Evolutionary conservation across 2,888 invertebrate genomes (phyloP).

Genomic region (Chrysolina oricalcia): DNA sequence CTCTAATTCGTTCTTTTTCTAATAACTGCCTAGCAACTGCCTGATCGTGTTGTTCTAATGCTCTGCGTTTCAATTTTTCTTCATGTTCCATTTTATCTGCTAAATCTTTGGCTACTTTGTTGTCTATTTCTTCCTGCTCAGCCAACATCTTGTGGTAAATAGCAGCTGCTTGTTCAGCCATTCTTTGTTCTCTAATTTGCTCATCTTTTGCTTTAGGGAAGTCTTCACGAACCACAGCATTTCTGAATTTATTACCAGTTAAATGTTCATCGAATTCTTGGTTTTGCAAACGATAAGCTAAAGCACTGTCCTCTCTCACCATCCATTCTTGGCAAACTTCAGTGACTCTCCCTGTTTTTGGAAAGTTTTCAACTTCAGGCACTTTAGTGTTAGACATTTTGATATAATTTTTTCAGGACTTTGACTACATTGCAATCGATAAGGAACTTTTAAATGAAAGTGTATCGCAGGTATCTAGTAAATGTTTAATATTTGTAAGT

Average conservation of each 20-base stretch:
- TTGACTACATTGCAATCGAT: conserved; percentile 29
- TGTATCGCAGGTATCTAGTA: not conserved
- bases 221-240: conserved; percentile 85
- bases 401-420: conserved; percentile 8
- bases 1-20: conserved; percentile 66
- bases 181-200: conserved; percentile 80
- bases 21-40: conserved; percentile 74
- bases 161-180: conserved; percentile 78
- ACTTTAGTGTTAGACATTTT: conserved; percentile 61
- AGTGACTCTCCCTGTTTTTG: conserved; percentile 79
- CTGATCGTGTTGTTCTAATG: conserved; percentile 74
- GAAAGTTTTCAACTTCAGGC: conserved; percentile 73
- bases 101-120: conserved; percentile 78
- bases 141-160: conserved; percentile 76
- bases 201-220: conserved; percentile 84
- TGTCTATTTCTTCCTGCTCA: conserved; percentile 83
- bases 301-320: conserved; percentile 87
- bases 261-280: conserved; percentile 88
- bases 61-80: conserved; percentile 73
- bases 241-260: conserved; percentile 81
- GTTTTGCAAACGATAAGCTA: conserved; percentile 86
- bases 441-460: conserved; percentile 39
- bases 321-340: conserved; percentile 89
- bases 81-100: conserved; percentile 79
- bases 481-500: not conserved